Conservation (phyloP, 2,797 vertebrate species). For the Ibycter americanus region DNA sequence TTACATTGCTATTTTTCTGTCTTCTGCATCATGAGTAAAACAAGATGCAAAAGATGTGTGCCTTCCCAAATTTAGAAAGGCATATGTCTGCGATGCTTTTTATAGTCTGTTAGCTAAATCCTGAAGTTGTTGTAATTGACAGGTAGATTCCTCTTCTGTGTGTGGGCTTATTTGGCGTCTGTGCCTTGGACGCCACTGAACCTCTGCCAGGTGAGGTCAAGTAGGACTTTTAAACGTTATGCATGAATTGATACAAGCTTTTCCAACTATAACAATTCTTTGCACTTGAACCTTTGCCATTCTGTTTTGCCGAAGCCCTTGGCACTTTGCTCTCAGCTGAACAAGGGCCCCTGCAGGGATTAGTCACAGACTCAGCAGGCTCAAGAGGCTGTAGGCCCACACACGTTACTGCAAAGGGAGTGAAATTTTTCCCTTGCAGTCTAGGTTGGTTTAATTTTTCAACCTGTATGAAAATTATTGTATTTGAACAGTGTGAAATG, state of each 20-base stretch:
- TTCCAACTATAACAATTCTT: background rate
- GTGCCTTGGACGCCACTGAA: background rate
- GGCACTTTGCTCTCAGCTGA: background rate
- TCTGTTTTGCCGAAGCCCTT: background rate
- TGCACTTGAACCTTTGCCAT: background rate
- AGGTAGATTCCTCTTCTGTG: background rate
- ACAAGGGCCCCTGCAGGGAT: background rate
- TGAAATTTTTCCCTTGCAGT: background rate
- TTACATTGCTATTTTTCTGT: background rate
- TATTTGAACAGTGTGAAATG: background rate
- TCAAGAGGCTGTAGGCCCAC: background rate
- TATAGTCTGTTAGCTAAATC: background rate
- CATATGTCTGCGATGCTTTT: background rate
- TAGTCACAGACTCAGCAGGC: background rate
- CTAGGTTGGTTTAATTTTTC: background rate
- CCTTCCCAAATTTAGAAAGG: background rate
- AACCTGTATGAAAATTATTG: background rate
- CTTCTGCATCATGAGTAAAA: background rate
- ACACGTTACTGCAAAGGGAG: background rate
- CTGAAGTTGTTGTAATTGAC: fast-evolving
- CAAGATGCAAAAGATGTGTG: background rate
- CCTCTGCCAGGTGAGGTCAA: background rate
- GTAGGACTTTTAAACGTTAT: background rate
- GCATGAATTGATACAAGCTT: background rate
- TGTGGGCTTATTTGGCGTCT: background rate